Conservation (phyloP, 2,888 invertebrate genomes). For the Gerris lacustris region DNA sequence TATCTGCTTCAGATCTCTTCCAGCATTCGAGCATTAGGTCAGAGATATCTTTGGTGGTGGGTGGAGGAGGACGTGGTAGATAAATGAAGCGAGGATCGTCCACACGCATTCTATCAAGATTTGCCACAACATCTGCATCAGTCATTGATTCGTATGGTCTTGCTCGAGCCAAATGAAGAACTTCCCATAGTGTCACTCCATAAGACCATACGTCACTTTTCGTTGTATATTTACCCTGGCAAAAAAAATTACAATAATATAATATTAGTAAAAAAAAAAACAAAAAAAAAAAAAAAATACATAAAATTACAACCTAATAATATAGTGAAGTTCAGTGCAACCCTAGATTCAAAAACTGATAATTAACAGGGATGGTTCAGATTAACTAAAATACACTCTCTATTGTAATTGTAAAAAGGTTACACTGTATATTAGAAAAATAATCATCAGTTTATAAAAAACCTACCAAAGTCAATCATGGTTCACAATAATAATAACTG, state of each 20-base stretch:
- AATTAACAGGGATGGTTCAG: neutral
- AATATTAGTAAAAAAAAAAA: constrained; percentile 1
- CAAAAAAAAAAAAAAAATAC: no score
- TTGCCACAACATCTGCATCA: constrained; percentile 69
- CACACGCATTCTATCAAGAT: constrained; percentile 57
- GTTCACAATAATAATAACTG: no score
- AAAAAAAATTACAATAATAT: constrained; percentile 25
- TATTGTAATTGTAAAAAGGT: no score
- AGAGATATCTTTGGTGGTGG: constrained; percentile 48
- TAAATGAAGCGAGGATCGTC: constrained; percentile 38
- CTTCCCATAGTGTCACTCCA: constrained; percentile 77
- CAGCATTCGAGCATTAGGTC: constrained; percentile 51
- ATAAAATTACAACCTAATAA: neutral
- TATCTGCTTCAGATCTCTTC: constrained; percentile 42
- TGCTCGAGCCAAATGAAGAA: constrained; percentile 62
- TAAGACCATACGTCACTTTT: constrained; percentile 87
- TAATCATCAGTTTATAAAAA: no score
- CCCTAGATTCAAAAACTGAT: constrained; percentile 4
- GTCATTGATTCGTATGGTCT: constrained; percentile 63
- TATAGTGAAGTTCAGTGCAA: neutral
- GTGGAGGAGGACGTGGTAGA: constrained; percentile 40
- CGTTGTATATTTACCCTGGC: constrained; percentile 71
- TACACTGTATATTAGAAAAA: no score
- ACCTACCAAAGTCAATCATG: no score
- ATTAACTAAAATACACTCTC: no score